phyloP scores from a whole-genome alignment of 2,888 invertebrate genomes.

The Odontocerum albicorne region DNA sequence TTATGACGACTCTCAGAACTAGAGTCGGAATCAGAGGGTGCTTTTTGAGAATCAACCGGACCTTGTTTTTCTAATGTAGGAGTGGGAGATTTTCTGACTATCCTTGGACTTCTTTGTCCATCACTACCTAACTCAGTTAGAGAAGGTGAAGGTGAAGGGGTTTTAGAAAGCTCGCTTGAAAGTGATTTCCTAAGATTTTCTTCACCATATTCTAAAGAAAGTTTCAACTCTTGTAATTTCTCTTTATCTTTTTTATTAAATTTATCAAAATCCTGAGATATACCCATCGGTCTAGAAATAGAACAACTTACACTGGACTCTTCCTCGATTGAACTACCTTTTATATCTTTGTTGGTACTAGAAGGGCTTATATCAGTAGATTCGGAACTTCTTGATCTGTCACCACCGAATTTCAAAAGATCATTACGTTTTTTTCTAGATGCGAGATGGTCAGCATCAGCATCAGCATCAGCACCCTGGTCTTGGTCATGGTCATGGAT shows the following conservation, averaged over 20 bases:
- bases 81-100: slow-evolving; percentile 55
- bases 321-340: slow-evolving; percentile 68
- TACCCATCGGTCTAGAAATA: slow-evolving; percentile 75
- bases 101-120: slow-evolving; percentile 51
- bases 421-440: slow-evolving; percentile 58
- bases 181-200: slow-evolving; percentile 52
- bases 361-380: slow-evolving; percentile 68
- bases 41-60: slow-evolving; percentile 55
- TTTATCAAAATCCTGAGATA: slow-evolving; percentile 72
- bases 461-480: slow-evolving; percentile 45
- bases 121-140: slow-evolving; percentile 52
- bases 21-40: slow-evolving; percentile 62
- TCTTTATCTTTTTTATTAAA: slow-evolving; percentile 66
- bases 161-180: slow-evolving; percentile 55
- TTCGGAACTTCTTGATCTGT: slow-evolving; percentile 77
- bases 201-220: slow-evolving; percentile 59
- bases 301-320: slow-evolving; percentile 79
- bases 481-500: slow-evolving; percentile 49
- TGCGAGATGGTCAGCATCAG: slow-evolving; percentile 43
- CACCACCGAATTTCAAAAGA: slow-evolving; percentile 67
- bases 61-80: slow-evolving; percentile 66
- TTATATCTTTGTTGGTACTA: slow-evolving; percentile 56
- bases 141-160: slow-evolving; percentile 43
- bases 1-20: slow-evolving; percentile 59
- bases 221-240: slow-evolving; percentile 61